Conservation (phyloP, 1,140 invertebrate species). For the Pemphigus obesinymphae region DNA sequence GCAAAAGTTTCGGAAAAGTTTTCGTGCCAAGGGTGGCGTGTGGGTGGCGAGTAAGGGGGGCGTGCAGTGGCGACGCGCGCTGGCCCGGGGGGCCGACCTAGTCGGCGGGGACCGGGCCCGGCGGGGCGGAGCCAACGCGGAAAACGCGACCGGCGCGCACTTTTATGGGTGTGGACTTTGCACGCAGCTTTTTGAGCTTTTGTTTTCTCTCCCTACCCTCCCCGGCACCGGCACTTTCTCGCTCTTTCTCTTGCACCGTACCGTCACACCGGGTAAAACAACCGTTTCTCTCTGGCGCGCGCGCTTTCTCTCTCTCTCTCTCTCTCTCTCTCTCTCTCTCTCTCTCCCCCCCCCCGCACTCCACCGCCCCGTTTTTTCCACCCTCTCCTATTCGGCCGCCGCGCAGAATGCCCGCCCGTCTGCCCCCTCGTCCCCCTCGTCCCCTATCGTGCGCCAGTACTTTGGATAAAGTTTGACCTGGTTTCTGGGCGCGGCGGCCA, state of each 20-base stretch:
- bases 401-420: no score
- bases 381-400: no score
- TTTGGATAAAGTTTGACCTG: conserved; percentile 41
- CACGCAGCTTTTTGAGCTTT: conserved; percentile 38
- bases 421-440: not conserved
- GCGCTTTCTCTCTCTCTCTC: not conserved
- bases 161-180: conserved; percentile 40
- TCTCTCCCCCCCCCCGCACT: not conserved
- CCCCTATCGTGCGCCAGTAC: not conserved
- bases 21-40: not conserved
- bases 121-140: not conserved
- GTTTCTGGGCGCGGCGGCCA: conserved; percentile 36
- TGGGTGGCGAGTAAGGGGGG: conserved; percentile 4
- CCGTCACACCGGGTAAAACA: no score
- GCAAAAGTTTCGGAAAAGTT: conserved; percentile 38
- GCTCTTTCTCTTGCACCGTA: not conserved
- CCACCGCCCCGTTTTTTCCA: not conserved
- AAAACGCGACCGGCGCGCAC: conserved; percentile 28
- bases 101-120: not conserved
- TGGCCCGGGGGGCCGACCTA: conserved; percentile 33
- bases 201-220: not conserved
- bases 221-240: no score
- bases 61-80: conserved; percentile 16
- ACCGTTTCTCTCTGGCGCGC: no score
- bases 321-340: not conserved